Evolutionary conservation across 2,113 vertebrate species (phyloP), one percentile per base, ranked within the genome.

Genomic region (Thalassoma bifasciatum): DNA sequence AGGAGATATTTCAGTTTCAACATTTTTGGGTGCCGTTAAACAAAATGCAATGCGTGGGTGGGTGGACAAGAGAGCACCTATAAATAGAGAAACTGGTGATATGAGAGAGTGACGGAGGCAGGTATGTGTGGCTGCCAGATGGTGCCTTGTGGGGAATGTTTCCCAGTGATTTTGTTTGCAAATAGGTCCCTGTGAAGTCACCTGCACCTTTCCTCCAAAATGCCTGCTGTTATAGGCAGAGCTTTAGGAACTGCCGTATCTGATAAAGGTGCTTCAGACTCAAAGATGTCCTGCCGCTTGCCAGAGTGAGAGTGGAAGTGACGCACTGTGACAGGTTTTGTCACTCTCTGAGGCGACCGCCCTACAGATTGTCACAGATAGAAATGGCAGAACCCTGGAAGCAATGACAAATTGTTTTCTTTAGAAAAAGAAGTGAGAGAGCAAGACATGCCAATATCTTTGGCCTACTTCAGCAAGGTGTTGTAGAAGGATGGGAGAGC

Each of bases 91-190:
- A 67, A 49, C 68, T 19, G 23, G 72, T 60, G 81, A 85, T 83
- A 77, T 57, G 70, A 85, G 79, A 77, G 65, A 85, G 79, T 82
- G 86, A 88, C 60, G 75, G 78, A 79, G 78, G 79, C 85, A 93
- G 91, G 92, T 92, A 92, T 74, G 82, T 80, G 81, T 67, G 75
- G 86, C 78, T 81, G 87, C 90, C 92, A 93, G 92, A 93, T 92
- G 91, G 91, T 89, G 79, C 86, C 88, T 88, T 80, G 81, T 90
- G 70, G 89, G 92, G 81, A 88, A 91, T 86, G 83, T 90, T 88
- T 90, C 85, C 89, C 72, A 81, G 90, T 86, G 91, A 91, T 91
- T 92, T 88, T 93, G 89, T 93, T 92, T 92, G 92, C 90, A 94
- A 92, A 92, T 91, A 88, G 89, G 83, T 84, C 83, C 90, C 77